Evolutionary conservation across 2,888 invertebrate species (phyloP).

Genomic region (Hoplodrina ambigua): DNA sequence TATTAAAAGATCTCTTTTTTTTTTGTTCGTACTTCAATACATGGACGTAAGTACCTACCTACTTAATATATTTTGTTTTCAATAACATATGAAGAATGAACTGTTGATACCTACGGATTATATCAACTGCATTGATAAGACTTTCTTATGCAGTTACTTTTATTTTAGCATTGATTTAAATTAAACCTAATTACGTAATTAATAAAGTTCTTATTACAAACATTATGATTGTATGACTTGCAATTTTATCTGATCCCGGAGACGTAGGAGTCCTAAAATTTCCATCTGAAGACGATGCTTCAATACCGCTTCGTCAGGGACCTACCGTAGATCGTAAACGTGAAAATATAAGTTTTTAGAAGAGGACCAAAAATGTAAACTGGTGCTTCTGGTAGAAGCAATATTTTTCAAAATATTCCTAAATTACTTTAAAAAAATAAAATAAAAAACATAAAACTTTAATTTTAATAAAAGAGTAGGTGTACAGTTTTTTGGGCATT

Average conservation of each 20-base stretch:
- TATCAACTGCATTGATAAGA: too few species aligned
- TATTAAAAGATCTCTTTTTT: background rate
- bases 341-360: constrained; percentile 15
- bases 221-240: background rate
- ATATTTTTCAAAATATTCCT: background rate
- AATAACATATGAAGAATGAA: background rate
- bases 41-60: background rate
- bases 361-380: background rate
- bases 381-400: background rate
- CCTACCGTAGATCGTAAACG: constrained; percentile 27
- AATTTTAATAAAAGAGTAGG: too few species aligned
- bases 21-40: background rate
- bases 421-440: too few species aligned
- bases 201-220: background rate
- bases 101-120: background rate
- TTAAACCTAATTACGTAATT: background rate
- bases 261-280: constrained; percentile 31
- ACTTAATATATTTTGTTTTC: background rate
- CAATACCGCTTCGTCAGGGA: constrained; percentile 47
- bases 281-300: constrained; percentile 18
- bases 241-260: background rate
- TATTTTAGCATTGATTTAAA: too few species aligned
- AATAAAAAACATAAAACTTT: too few species aligned
- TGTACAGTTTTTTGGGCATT: too few species aligned
- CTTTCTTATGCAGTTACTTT: too few species aligned